Evolutionary conservation across 1,140 invertebrate species (phyloP).

Genomic region (Schlechtendalia chinensis): DNA sequence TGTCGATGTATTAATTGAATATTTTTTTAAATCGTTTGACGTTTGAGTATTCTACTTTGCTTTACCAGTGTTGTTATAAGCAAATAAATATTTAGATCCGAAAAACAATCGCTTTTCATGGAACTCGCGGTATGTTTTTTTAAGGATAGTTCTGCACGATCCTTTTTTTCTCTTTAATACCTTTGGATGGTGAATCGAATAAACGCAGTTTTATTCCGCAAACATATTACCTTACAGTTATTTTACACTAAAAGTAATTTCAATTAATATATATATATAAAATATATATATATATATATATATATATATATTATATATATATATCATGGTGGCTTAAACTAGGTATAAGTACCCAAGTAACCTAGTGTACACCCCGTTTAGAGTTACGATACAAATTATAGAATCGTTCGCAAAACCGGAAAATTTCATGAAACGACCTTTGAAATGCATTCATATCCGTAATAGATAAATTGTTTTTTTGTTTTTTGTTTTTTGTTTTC

Average conservation of each 20-base stretch:
- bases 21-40: no score
- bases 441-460: neutral
- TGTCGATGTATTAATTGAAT: no score
- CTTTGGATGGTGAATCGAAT: neutral
- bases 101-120: neutral
- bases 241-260: slow-evolving; percentile 23
- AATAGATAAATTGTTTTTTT: neutral
- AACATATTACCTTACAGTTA: neutral
- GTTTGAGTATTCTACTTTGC: no score
- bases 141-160: neutral
- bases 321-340: slow-evolving; percentile 32
- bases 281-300: no score
- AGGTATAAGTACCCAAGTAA: slow-evolving; percentile 24
- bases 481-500: neutral
- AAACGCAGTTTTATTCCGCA: neutral
- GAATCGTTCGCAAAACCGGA: slow-evolving; percentile 24
- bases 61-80: no score
- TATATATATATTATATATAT: no score
- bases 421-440: slow-evolving; percentile 21
- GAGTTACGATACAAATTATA: slow-evolving; percentile 25
- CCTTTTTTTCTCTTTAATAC: neutral
- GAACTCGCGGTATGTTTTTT: neutral
- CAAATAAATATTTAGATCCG: no score
- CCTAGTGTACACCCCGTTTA: slow-evolving; percentile 34
- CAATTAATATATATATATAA: no score